Conservation (phyloP, 2,888 invertebrate species). For the Macrosoma leucophasiata region DNA sequence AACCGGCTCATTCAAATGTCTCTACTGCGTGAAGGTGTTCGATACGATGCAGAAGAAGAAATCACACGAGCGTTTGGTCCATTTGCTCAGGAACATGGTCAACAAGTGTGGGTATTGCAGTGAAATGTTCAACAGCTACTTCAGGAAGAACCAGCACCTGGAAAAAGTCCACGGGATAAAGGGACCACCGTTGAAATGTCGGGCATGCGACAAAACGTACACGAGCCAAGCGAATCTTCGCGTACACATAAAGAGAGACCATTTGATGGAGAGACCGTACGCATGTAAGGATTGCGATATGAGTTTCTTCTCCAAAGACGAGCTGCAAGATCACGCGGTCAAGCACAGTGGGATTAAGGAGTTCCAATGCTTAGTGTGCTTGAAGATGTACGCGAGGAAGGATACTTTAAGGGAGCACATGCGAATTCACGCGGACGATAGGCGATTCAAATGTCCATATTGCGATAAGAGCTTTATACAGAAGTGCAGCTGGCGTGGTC, state of each 20-base stretch:
- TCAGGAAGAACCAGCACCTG: slow-evolving; percentile 34
- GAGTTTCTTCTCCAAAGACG: slow-evolving; percentile 30
- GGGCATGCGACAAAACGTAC: slow-evolving; percentile 37
- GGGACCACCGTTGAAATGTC: slow-evolving; percentile 29
- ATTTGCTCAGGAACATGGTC: slow-evolving; percentile 36
- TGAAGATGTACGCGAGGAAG: slow-evolving; percentile 31
- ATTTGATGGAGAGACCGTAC: slow-evolving; percentile 39
- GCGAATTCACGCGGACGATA: slow-evolving; percentile 29
- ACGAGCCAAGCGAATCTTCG: slow-evolving; percentile 28
- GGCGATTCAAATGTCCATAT: slow-evolving; percentile 27
- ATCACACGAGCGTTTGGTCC: slow-evolving; percentile 52
- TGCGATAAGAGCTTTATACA: slow-evolving; percentile 32
- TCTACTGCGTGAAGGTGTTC: slow-evolving; percentile 37
- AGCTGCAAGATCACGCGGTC: slow-evolving; percentile 34
- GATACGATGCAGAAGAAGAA: slow-evolving; percentile 47
- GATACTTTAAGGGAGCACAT: slow-evolving; percentile 31
- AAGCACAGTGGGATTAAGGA: slow-evolving; percentile 30
- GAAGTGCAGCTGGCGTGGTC: slow-evolving; percentile 30
- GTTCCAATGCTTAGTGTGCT: slow-evolving; percentile 35
- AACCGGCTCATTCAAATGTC: slow-evolving; percentile 34
- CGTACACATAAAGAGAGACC: slow-evolving; percentile 36
- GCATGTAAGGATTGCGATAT: slow-evolving; percentile 34
- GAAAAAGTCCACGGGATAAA: slow-evolving; percentile 30
- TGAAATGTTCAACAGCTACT: slow-evolving; percentile 36
- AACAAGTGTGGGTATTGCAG: slow-evolving; percentile 38